Percentiles rank a stretch among this genome's conserved stretches.
Conservation (phyloP, 2,797 vertebrate genomes). For the Euphonia xanthogaster region DNA sequence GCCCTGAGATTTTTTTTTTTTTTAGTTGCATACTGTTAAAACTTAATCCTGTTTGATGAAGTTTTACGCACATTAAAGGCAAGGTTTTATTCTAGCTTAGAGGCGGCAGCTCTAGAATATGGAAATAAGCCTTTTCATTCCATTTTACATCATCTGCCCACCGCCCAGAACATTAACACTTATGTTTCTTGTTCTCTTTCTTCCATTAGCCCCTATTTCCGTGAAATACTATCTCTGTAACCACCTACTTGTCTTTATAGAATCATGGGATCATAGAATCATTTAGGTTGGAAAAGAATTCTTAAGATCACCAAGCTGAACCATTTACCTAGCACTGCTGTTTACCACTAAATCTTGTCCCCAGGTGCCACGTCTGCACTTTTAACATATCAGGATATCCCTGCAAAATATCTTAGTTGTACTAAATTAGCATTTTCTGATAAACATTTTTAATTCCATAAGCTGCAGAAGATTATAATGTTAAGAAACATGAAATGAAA, state of each 20-base stretch:
- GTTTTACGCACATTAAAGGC: neutral
- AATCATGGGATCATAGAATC: neutral
- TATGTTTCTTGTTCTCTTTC: neutral
- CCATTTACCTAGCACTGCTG: neutral
- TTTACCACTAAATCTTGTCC: neutral
- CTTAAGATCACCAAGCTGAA: neutral
- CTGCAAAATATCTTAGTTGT: neutral
- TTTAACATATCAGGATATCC: neutral
- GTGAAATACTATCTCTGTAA: neutral
- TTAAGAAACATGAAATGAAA: neutral
- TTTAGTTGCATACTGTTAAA: neutral
- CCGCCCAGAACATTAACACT: fast-evolving
- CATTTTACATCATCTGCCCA: neutral
- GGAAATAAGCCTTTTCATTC: neutral
- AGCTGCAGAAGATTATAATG: neutral
- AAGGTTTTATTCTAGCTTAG: neutral
- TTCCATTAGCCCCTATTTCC: neutral
- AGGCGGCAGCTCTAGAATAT: neutral
- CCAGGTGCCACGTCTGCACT: neutral
- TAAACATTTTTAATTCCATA: neutral
- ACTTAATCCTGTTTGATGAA: neutral
- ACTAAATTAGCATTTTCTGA: neutral
- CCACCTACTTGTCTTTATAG: neutral
- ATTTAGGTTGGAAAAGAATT: neutral
- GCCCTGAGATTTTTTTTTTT: neutral